phyloP scores from a whole-genome alignment of 1,140 invertebrate genomes.

The Nymphalis io region DNA sequence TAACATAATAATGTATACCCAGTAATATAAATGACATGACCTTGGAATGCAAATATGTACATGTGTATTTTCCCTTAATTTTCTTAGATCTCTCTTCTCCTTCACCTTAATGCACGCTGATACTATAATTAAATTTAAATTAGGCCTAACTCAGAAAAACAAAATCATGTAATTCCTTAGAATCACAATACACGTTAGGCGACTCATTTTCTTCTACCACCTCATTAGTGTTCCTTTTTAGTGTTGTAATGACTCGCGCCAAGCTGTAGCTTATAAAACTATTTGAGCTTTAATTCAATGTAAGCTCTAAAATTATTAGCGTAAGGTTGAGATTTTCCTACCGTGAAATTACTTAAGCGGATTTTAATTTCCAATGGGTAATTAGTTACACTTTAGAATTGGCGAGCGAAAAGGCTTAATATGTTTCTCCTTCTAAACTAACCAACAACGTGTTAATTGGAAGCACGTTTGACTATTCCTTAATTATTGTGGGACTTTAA shows the following conservation, averaged over 20 bases:
- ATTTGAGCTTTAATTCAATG: not conserved
- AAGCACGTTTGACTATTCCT: not conserved
- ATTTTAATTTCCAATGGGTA: constrained; percentile 22
- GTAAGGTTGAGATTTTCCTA: not conserved
- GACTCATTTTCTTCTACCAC: constrained; percentile 11
- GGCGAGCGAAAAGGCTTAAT: constrained; percentile 4
- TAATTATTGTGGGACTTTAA: not conserved
- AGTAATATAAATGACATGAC: too few species aligned
- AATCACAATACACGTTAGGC: constrained; percentile 1
- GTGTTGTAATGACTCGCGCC: constrained; percentile 10
- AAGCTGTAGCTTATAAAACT: constrained; percentile 21
- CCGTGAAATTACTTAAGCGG: constrained; percentile 6
- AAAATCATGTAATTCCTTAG: not conserved
- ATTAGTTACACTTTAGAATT: constrained; percentile 28
- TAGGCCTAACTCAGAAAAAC: too few species aligned
- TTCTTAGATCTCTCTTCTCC: too few species aligned
- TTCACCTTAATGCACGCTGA: too few species aligned
- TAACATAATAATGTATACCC: too few species aligned
- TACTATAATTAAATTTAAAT: too few species aligned
- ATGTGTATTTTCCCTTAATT: too few species aligned
- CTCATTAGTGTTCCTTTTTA: constrained; percentile 24
- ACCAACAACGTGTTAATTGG: constrained; percentile 13
- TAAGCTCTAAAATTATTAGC: not conserved
- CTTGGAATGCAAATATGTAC: too few species aligned
- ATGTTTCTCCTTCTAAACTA: constrained; percentile 14